Base-by-base conservation (phyloP, 2,113 vertebrate species). In the Embiotoca jacksoni region DNA sequence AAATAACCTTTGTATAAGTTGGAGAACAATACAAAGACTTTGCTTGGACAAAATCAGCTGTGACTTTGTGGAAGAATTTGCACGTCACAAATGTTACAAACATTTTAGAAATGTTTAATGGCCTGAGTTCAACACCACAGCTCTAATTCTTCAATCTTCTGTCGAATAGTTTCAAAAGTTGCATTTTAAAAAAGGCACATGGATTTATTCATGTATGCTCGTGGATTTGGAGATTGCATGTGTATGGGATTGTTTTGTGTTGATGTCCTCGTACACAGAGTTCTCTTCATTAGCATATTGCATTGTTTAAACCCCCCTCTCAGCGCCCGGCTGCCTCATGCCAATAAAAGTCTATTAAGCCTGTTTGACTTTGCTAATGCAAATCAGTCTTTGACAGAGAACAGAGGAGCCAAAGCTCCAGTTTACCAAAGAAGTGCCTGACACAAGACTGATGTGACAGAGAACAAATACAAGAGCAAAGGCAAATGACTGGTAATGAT, bases 341-440 rank as follows among this genome's bases (percentile, higher is more conserved):
- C 80, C 85, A 89, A 87, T 90, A 87, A 88, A 88, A 71, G 80
- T 91, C 85, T 78, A 82, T 88, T 86, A 82, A 82, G 85, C 71
- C 75, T 70, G 75, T 91, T 84, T 88, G 91, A 92, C 78, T 91
- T 92, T 89, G 88, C 76, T 71, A 79, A 90, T 92, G 84, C 75
- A 83, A 88, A 89, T 88, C 64, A 83, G 80, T 81, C 63, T 79
- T 58, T 77, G 68, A 54, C 53, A 6, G 64, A 65, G 68, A 84
- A 71, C 62, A 62, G 37, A 60, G 62, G 69, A 16, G 74, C 33
- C 55, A 15, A 13, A 56, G 74, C 72, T 75, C 58, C 54, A 49
- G 68, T 73, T 61, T 7, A 59, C 63, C 52, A 46, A 74, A 72
- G 70, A 47, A 72, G 68, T 15, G 61, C 23, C 65, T 81, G 82